A percentile compares a stretch with the other conserved stretches of the same genome.
Evolutionary conservation across 2,113 vertebrate species (phyloP).

Genomic region (Ahaetulla prasina): DNA sequence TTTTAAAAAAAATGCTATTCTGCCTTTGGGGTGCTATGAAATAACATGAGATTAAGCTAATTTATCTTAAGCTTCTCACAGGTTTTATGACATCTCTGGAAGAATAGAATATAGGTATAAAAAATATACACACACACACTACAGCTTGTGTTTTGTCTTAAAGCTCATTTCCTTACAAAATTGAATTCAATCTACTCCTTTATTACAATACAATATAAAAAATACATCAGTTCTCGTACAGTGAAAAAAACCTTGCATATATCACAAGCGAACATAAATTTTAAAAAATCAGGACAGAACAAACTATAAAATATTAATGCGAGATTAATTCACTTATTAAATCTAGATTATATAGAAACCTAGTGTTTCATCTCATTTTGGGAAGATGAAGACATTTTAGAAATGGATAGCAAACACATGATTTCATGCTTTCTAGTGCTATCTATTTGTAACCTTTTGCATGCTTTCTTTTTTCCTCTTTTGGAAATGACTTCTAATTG

Average conservation of each 20-base stretch:
- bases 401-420: not conserved
- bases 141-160: not conserved
- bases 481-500: not conserved
- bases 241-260: not conserved
- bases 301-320: not conserved
- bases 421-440: not conserved
- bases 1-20: not conserved
- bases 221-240: not conserved
- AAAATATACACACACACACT: not conserved
- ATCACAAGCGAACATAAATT: not conserved
- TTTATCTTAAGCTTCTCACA: not conserved
- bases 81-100: not conserved
- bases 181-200: not conserved
- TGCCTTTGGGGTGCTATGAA: not conserved
- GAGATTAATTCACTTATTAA: not conserved
- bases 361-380: not conserved
- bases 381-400: not conserved
- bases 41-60: not conserved
- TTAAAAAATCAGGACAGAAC: not conserved
- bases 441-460: not conserved
- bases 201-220: not conserved
- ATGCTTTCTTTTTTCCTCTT: not conserved
- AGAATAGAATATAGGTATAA: not conserved
- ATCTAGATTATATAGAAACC: not conserved
- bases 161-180: not conserved